A percentile compares a stretch with the other conserved stretches of the same genome.
Evolutionary conservation across 2,797 vertebrate genomes (phyloP).

Genomic region (Muscicapa striata): DNA sequence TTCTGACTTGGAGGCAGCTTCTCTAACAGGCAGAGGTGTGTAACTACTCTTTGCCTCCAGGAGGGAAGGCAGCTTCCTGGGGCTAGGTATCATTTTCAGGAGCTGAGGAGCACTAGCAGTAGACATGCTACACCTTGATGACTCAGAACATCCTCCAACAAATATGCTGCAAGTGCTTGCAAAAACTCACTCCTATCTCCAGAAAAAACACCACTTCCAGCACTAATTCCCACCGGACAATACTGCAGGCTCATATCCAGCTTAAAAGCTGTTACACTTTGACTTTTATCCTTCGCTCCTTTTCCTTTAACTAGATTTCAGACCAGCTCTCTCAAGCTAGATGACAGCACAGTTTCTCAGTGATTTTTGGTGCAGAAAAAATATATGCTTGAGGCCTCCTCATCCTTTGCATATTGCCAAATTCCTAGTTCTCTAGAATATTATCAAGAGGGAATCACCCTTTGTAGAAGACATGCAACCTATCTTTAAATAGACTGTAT

Average conservation of each 20-base stretch:
- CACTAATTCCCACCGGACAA: background rate
- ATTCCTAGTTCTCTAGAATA: background rate
- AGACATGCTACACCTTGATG: background rate
- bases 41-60: background rate
- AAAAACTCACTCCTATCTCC: background rate
- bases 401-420: background rate
- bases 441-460: background rate
- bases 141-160: background rate
- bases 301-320: background rate
- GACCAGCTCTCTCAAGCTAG: background rate
- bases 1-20: background rate
- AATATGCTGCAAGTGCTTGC: background rate
- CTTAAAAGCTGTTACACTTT: background rate
- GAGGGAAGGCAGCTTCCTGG: fast-evolving
- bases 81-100: background rate
- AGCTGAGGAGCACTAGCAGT: background rate
- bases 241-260: background rate
- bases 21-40: background rate
- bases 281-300: background rate
- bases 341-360: background rate
- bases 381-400: background rate
- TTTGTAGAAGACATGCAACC: background rate
- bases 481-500: background rate
- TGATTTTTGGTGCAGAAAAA: background rate
- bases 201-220: background rate